These are phyloP conservation scores for Drosophila multiciliata DNA, from an alignment of 2,888 invertebrate species.

Conservation along the genomic window DNA sequence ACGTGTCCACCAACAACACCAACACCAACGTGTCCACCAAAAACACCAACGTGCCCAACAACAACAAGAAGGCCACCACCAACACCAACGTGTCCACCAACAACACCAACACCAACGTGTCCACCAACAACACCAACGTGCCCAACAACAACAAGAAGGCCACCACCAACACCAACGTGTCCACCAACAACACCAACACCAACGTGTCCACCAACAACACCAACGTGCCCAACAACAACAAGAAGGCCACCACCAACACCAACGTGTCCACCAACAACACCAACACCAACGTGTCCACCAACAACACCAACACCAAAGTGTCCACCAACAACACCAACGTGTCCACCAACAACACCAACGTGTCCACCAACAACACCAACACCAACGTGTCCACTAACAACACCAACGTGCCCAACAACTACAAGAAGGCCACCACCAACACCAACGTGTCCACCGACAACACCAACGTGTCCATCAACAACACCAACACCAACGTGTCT, in stretches of 20 bases:
- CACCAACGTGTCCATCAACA: too few species aligned
- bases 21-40: not conserved
- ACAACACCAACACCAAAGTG: not conserved
- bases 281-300: not conserved
- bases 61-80: not conserved
- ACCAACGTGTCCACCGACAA: too few species aligned
- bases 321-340: not conserved
- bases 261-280: not conserved
- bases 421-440: too few species aligned
- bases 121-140: not conserved
- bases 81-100: not conserved
- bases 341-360: not conserved
- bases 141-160: not conserved
- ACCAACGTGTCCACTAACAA: not conserved
- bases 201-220: not conserved
- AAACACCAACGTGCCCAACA: not conserved
- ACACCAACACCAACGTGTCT: too few species aligned
- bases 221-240: not conserved
- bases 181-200: too few species aligned
- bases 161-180: not conserved
- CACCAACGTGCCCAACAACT: too few species aligned
- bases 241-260: too few species aligned
- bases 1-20: too few species aligned
- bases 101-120: not conserved
- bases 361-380: not conserved